phyloP scores from a whole-genome alignment of 2,888 invertebrate genomes.

The Hedychridium roseum region DNA sequence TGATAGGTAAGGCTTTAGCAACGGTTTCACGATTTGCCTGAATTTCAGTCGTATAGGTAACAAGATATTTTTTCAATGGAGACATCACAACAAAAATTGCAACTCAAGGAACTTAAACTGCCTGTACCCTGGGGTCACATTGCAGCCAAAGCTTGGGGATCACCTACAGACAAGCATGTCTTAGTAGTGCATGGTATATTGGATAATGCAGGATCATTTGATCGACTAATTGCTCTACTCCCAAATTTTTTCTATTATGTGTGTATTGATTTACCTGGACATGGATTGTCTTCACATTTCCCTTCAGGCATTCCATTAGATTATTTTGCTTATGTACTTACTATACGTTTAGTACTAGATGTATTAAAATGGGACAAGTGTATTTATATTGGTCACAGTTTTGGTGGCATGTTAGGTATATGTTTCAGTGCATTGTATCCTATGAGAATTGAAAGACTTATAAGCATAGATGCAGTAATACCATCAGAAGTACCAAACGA shows the following conservation, averaged over 20 bases:
- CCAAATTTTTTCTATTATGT: conserved; percentile 58
- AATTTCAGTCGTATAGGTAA: too few species aligned
- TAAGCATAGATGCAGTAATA: conserved; percentile 63
- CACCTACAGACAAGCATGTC: conserved; percentile 41
- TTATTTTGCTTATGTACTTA: conserved; percentile 51
- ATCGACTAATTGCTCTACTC: conserved; percentile 58
- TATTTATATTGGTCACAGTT: conserved; percentile 62
- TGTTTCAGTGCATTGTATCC: conserved; percentile 62
- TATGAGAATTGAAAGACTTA: conserved; percentile 60
- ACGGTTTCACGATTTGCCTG: too few species aligned
- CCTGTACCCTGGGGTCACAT: conserved; percentile 70
- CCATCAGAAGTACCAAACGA: conserved; percentile 39
- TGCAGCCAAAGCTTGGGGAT: conserved; percentile 64
- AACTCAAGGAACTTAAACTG: conserved; percentile 60
- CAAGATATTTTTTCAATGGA: too few species aligned
- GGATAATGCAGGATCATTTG: conserved; percentile 65
- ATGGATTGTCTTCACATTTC: conserved; percentile 63
- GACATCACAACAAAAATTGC: too few species aligned
- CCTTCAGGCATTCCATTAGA: conserved; percentile 58
- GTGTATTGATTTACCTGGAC: conserved; percentile 64
- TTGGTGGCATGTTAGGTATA: conserved; percentile 66
- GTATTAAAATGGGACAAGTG: conserved; percentile 60
- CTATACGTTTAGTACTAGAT: conserved; percentile 53
- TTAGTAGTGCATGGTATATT: conserved; percentile 57
- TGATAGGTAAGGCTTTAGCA: too few species aligned